Base-by-base conservation (phyloP, 2,113 vertebrate genomes). In the Vulpes lagopus region DNA sequence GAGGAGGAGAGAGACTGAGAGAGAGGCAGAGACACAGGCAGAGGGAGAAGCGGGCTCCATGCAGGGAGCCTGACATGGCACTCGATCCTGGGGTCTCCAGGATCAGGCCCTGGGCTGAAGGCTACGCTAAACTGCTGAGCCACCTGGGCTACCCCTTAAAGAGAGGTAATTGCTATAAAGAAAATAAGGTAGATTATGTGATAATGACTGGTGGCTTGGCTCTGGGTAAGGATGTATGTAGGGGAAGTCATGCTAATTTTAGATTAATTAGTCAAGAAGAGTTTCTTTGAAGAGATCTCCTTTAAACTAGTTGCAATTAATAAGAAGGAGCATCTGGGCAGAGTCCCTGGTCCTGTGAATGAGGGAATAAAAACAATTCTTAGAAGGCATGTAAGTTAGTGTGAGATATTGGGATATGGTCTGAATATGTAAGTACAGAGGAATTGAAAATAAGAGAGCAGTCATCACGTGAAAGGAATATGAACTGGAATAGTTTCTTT, bases 241-340 rank as follows among this genome's bases (percentile, higher is more conserved):
- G 25, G 12, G 5, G 14, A 30, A 73, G 27, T 95, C 27, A 32
- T 51, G 38, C 10, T 89, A 53, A 92, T 96, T 65, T 95, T 94
- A 80, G 30, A 38, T 88, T 76, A 6, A 7, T 74, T 91, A 85
- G 32, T 94, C 5, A 69, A 76, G 43, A 57, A 32, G 62, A 35
- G 35, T 51, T 85, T 94, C 8, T 80, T 81, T 73, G 17, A 93
- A 51, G 51, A 69, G 9, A 4, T 91, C 43, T 53, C 73, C 11
- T 92, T 95, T 88, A 74, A 93, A 87, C 5, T 55, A 60, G 67
- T 67, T 25, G n/a, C 92, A 60, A 43, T 22, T 94, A 86, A 93
- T 2, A 38, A 49, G 71, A 71, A 71, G 86, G 83, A 81, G n/a
- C 43, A 12, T 81, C 51, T 27, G 51, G 19, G 43, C 35, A 83